Conservation (phyloP, 2,113 vertebrate genomes). For the Oxygymnocypris stewartii region DNA sequence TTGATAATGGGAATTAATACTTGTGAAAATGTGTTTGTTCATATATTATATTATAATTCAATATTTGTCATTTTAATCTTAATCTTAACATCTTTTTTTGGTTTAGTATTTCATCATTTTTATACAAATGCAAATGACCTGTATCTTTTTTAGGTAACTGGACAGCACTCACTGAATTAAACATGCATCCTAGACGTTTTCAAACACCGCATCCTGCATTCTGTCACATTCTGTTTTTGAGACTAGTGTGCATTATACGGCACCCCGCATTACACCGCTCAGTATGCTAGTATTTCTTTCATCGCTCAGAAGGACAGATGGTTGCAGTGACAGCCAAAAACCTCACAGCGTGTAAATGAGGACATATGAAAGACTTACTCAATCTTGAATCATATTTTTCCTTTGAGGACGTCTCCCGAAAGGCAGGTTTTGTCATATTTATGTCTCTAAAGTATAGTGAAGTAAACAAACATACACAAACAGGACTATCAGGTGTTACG, state of each 20-base stretch:
- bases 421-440: background rate
- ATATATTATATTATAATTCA: background rate
- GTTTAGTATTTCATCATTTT: background rate
- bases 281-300: background rate
- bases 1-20: too few species aligned
- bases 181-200: background rate
- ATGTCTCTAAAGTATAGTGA: background rate
- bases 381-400: background rate
- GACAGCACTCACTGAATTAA: background rate
- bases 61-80: background rate
- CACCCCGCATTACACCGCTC: background rate
- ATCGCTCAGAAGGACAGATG: background rate
- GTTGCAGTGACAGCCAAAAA: constrained; percentile 1
- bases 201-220: background rate
- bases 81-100: background rate
- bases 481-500: background rate
- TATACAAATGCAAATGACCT: background rate
- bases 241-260: background rate
- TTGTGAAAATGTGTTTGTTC: background rate
- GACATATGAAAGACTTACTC: background rate
- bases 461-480: constrained; percentile 6
- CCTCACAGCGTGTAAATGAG: background rate
- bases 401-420: background rate
- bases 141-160: background rate
- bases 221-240: background rate